Evolutionary conservation across 2,888 invertebrate species (phyloP), one percentile per base, ranked within the genome.

Genomic region (Mythimna lalbum): DNA sequence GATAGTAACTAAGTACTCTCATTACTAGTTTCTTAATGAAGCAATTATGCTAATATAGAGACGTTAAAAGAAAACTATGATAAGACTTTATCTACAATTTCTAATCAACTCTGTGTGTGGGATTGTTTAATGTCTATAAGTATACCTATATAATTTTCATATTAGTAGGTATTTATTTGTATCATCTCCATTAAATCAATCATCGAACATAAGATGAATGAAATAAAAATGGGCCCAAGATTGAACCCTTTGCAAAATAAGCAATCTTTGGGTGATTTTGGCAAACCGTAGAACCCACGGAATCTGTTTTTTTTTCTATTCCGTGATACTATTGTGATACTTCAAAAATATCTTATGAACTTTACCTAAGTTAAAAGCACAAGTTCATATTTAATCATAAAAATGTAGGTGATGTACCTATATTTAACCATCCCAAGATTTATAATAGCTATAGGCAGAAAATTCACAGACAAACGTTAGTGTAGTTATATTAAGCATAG

Each of bases 61-160:
- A 52, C 17, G 50, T 43, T 62, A 63, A 68, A 69, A 62, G 63
- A 57, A 69, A 60, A 67, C 31, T 39, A 10, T 23, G 77, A 77
- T 73, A 82, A 74, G 47, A 17, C n/a, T 33, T 57, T 50, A 82
- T 70, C 62, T 10, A 39, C 50, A 17, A 55, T 61, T 77, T 71
- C 64, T 70, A 70, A 82, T 78, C 63, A 39, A 4, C 61, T 27
- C 36, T 69, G 57, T 69, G 82, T 71, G 75, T 77, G 78, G 78
- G n/a, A 59, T 77, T 78, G 59, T 81, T 67, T 64, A 64, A 52
- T n/a, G 31, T 55, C 17, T 17, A 43, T 6, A 17, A 17, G 43
- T 19, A 21, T 5, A 1, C 23, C 5, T 12, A 33, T 14, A 7
- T 53, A 10, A n/a, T n/a, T n/a, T n/a, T n/a, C n/a, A n/a, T n/a